Evolutionary conservation across 2,888 invertebrate genomes (phyloP), one percentile per base, ranked within the genome.

Genomic region (Dicycla oo): DNA sequence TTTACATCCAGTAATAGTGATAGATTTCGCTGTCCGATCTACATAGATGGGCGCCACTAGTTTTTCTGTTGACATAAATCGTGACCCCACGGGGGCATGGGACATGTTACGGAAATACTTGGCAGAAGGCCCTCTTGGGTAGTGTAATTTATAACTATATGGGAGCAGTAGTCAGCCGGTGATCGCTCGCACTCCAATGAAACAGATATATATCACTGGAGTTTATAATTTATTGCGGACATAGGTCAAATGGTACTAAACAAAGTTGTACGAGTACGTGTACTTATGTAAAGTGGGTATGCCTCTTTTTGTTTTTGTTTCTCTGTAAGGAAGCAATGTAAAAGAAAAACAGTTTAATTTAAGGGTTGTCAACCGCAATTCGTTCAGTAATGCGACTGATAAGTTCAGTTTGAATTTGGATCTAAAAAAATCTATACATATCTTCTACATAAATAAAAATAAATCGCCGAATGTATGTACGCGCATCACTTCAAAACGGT

Each of bases 31-130:
- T 81, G 73, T 65, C 73, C 81, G 64, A 75, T 82, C 71, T 84
- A 85, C 81, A 84, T 87, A 87, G 83, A 70, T 83, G 82, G 76
- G 83, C 86, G 79, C 62, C 84, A 88, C 90, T 92, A 92, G 91
- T 93, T 93, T 93, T 93, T 93, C 89, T 91, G 91, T 92, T 93
- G 91, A 91, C 92, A 94, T 94, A 94, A 94, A 94, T 94, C 92
- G 88, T 89, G 85, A 83, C 87, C 91, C 91, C 86, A 76, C 71
- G 84, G 84, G 83, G 80, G 85, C 65, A 75, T 77, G 56, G 70
- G 89, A 90, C 92, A 86, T 88, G 88, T 87, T 83, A 88, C 91
- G 93, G 93, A 93, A 92, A 88, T 90, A 86, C 83, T 87, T 88
- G 89, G 88, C 92, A 92, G 92, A 91, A 90, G 90, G 91, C 91